A percentile compares a stretch with the other conserved stretches of the same genome.
Evolutionary conservation across 2,797 vertebrate genomes (phyloP).

Genomic region (Zenarchopterus dispar): DNA sequence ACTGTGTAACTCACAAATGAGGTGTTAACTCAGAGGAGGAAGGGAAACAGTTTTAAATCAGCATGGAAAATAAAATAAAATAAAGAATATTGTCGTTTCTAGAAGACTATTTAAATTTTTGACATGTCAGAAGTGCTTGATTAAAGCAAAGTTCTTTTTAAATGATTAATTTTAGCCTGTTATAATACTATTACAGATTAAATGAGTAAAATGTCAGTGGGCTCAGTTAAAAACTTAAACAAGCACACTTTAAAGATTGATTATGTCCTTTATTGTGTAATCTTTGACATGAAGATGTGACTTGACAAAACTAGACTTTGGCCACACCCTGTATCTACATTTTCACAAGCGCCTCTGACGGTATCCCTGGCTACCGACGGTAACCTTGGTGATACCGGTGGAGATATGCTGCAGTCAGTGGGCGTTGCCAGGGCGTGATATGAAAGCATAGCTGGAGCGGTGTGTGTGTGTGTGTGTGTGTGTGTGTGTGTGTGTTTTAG

Average conservation of each 20-base stretch:
- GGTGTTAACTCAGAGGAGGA: slow-evolving; percentile 33
- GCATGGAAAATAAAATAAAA: neutral
- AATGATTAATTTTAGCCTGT: neutral
- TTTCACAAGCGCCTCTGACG: slow-evolving; percentile 61
- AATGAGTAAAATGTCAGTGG: slow-evolving; percentile 1
- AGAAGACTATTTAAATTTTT: slow-evolving; percentile 10
- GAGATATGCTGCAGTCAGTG: slow-evolving; percentile 80
- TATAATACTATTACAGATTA: slow-evolving; percentile 7
- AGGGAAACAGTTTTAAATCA: slow-evolving; percentile 12
- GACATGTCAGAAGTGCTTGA: slow-evolving; percentile 4
- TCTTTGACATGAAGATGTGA: slow-evolving; percentile 31
- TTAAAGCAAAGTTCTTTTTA: slow-evolving; percentile 4
- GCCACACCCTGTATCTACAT: slow-evolving; percentile 69
- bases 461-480: slow-evolving; percentile 29
- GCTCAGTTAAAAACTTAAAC: neutral
- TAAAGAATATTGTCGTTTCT: neutral
- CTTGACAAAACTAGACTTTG: slow-evolving; percentile 51
- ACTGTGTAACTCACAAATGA: slow-evolving; percentile 20
- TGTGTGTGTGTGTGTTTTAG: slow-evolving; percentile 24
- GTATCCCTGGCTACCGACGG: slow-evolving; percentile 79
- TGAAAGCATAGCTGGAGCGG: slow-evolving; percentile 73
- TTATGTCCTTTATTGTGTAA: slow-evolving; percentile 2
- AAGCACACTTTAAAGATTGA: neutral
- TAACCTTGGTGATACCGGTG: slow-evolving; percentile 81
- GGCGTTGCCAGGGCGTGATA: slow-evolving; percentile 80